Percentiles rank a stretch among this genome's conserved stretches.
These are phyloP conservation scores for Nomia melanderi DNA, from an alignment of 1,140 invertebrate genomes.

Conservation along the genomic window DNA sequence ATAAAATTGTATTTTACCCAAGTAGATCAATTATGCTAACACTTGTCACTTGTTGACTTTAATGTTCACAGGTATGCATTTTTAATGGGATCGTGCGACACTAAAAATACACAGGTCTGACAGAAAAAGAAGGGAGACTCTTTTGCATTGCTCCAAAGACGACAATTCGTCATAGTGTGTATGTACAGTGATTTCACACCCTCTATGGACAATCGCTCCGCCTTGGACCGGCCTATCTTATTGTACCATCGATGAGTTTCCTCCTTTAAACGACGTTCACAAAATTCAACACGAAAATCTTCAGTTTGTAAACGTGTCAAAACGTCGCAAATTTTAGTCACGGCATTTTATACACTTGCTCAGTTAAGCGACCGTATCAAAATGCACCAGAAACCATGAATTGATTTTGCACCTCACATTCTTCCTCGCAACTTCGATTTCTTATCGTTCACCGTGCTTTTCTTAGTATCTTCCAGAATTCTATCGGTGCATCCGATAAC, in stretches of 20 bases:
- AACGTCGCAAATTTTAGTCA: conserved; percentile 26
- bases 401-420: conserved; percentile 8
- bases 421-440: conserved; percentile 3
- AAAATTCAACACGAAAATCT: conserved; percentile 5
- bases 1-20: conserved; percentile 9
- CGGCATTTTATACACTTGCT: conserved; percentile 33
- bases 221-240: conserved; percentile 12
- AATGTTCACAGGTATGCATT: conserved; percentile 27
- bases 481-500: conserved; percentile 21
- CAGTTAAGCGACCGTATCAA: not conserved
- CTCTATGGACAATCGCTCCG: not conserved
- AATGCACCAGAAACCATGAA: not conserved
- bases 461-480: conserved; percentile 16
- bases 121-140: conserved; percentile 23
- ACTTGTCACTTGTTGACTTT: conserved; percentile 14
- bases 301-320: conserved; percentile 42
- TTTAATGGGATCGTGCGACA: conserved; percentile 8
- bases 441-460: conserved; percentile 18
- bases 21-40: not conserved
- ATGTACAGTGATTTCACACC: conserved; percentile 64
- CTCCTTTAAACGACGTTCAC: conserved; percentile 22
- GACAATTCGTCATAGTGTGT: conserved; percentile 70
- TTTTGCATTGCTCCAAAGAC: conserved; percentile 43
- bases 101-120: conserved; percentile 14
- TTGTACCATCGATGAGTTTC: conserved; percentile 43